Conservation (phyloP, 2,113 vertebrate genomes). For the Geococcyx californianus region DNA sequence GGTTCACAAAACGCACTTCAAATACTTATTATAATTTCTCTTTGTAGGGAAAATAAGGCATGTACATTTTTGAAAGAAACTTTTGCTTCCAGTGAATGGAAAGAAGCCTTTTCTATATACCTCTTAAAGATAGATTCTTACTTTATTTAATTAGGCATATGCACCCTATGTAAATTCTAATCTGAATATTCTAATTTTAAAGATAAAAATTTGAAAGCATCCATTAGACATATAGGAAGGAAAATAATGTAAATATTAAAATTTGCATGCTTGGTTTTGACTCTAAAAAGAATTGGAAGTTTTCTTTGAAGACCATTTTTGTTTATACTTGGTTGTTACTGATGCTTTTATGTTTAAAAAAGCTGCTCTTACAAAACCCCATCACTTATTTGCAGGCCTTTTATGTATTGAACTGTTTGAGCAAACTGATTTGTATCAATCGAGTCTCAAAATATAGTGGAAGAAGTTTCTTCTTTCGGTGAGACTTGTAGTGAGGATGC, state of each 20-base stretch:
- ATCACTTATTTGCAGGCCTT: background rate
- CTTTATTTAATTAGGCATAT: background rate
- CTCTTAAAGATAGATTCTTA: background rate
- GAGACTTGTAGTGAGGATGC: background rate
- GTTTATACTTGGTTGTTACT: background rate
- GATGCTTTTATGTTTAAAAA: background rate
- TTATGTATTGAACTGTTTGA: background rate
- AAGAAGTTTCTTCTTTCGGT: background rate
- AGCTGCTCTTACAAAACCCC: background rate
- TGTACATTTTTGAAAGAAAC: slow-evolving; percentile 43
- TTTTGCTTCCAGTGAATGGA: background rate
- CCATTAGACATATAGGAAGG: background rate
- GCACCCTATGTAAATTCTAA: background rate
- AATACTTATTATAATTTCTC: slow-evolving; percentile 43
- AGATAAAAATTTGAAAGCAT: background rate
- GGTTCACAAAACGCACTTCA: slow-evolving; percentile 38
- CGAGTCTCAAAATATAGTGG: background rate
- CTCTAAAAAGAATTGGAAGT: background rate
- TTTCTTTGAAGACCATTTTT: background rate
- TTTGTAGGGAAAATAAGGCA: slow-evolving; percentile 50
- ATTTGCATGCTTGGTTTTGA: background rate
- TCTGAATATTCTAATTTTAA: background rate
- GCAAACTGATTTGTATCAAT: background rate
- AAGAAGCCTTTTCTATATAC: background rate
- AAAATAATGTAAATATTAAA: background rate